A percentile compares a stretch with the other conserved stretches of the same genome.
These are phyloP conservation scores for Crematogaster levior DNA, from an alignment of 2,888 invertebrate species.

Conservation along the genomic window DNA sequence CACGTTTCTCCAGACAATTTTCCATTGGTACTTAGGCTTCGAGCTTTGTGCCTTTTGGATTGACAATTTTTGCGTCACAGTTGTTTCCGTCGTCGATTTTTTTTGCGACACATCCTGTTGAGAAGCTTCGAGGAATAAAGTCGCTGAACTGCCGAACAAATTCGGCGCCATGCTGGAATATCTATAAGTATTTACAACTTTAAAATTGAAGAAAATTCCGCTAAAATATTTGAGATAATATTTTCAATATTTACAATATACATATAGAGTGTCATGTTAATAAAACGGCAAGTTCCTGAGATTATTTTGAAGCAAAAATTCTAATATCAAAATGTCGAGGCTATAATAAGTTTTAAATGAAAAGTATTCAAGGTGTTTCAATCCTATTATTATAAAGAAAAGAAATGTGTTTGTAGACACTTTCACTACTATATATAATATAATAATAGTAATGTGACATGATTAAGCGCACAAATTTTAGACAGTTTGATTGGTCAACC, in stretches of 20 bases:
- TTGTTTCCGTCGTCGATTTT: constrained; percentile 67
- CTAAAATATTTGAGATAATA: background rate
- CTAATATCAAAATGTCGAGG: too few relatives aligned
- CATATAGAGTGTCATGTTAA: too few relatives aligned
- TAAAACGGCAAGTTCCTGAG: too few relatives aligned
- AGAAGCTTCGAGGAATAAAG: constrained; percentile 86
- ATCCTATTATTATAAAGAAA: too few relatives aligned
- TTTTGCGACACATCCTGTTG: constrained; percentile 80
- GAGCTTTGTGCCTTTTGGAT: constrained; percentile 66
- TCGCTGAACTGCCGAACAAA: constrained; percentile 87
- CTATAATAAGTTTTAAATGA: too few relatives aligned
- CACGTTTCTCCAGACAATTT: constrained; percentile 93
- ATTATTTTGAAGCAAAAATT: too few relatives aligned
- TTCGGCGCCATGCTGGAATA: constrained; percentile 87
- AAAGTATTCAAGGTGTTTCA: too few relatives aligned
- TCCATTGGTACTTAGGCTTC: constrained; percentile 86
- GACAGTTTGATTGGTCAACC: too few relatives aligned
- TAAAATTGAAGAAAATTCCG: background rate
- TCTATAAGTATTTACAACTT: constrained; percentile 67
- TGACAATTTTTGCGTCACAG: constrained; percentile 51
- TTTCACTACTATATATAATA: too few relatives aligned
- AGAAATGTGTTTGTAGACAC: too few relatives aligned
- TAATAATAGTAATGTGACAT: too few relatives aligned
- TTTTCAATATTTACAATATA: background rate
- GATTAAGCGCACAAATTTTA: too few relatives aligned